Conservation (phyloP, 2,888 invertebrate species). For the Imbricaverruca yamaguchii region DNA sequence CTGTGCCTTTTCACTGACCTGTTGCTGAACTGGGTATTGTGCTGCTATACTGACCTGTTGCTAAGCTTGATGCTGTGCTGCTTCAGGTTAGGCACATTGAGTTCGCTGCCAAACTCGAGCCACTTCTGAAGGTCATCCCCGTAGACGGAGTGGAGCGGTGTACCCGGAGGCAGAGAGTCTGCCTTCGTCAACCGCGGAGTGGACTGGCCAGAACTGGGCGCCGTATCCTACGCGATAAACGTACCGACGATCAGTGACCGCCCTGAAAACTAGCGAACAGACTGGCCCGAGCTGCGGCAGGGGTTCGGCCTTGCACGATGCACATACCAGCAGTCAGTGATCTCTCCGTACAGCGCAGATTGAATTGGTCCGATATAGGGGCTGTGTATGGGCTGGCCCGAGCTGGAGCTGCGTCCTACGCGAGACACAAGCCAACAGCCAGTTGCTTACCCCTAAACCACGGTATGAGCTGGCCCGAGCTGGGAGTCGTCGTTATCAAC, state of each 20-base stretch:
- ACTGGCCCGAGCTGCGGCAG: neutral
- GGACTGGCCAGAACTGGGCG: neutral
- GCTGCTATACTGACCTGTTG: conserved; percentile 19
- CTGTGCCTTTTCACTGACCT: too few relatives aligned
- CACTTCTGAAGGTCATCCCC: conserved; percentile 50
- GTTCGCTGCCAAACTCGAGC: conserved; percentile 53
- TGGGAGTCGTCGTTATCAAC: too few relatives aligned
- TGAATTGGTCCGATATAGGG: too few relatives aligned
- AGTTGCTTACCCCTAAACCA: too few relatives aligned
- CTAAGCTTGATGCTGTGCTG: conserved; percentile 44
- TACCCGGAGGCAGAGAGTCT: neutral
- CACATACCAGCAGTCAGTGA: neutral
- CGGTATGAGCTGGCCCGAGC: too few relatives aligned
- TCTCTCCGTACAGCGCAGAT: neutral
- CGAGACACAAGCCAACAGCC: too few relatives aligned
- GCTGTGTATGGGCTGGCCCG: too few relatives aligned
- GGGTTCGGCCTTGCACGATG: neutral
- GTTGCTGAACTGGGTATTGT: too few relatives aligned
- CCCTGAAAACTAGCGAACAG: too few relatives aligned
- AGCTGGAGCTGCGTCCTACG: too few relatives aligned
- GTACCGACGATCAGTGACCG: too few relatives aligned
- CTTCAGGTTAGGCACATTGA: conserved; percentile 52
- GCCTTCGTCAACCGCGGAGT: neutral
- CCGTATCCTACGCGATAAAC: neutral
- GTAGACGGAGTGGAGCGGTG: conserved; percentile 50